These are phyloP conservation scores for Planiliza haematocheilus DNA, from an alignment of 2,113 vertebrate genomes.

Conservation along the genomic window DNA sequence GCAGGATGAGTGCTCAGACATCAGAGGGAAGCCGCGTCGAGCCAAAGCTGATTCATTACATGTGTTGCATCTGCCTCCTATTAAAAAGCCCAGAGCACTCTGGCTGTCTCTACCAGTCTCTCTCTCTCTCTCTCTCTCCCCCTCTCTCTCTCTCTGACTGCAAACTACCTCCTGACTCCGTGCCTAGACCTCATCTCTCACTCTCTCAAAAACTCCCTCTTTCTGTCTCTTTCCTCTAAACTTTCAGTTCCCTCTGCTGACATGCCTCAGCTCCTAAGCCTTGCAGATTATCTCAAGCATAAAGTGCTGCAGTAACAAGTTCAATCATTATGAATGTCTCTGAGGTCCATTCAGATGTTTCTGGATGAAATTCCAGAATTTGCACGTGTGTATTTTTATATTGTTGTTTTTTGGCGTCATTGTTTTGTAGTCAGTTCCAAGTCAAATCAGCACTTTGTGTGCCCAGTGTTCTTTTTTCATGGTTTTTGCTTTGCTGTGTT, in stretches of 20 bases:
- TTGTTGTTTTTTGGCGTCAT: neutral
- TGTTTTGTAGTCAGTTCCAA: neutral
- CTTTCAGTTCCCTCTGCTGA: slow-evolving; percentile 32
- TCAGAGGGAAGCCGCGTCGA: slow-evolving; percentile 85
- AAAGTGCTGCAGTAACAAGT: neutral
- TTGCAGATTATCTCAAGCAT: slow-evolving; percentile 29
- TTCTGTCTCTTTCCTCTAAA: slow-evolving; percentile 48
- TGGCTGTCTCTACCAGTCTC: slow-evolving; percentile 74
- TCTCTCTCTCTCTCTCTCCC: slow-evolving; percentile 55
- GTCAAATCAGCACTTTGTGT: neutral
- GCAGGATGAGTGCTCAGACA: slow-evolving; percentile 88
- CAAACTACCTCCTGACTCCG: slow-evolving; percentile 65
- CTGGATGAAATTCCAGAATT: neutral
- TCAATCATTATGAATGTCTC: slow-evolving; percentile 2
- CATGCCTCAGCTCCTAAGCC: slow-evolving; percentile 35
- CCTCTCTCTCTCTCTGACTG: slow-evolving; percentile 60
- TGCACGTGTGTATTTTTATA: too few species aligned
- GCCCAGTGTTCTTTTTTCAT: neutral
- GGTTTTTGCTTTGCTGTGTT: neutral
- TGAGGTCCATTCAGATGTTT: neutral
- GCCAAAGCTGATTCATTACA: slow-evolving; percentile 86
- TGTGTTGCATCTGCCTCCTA: slow-evolving; percentile 87
- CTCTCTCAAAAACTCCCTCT: slow-evolving; percentile 23
- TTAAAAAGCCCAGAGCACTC: slow-evolving; percentile 85
- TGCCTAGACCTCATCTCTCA: slow-evolving; percentile 41